These are phyloP conservation scores for Altica lythri DNA, from an alignment of 2,888 invertebrate genomes.

Conservation along the genomic window DNA sequence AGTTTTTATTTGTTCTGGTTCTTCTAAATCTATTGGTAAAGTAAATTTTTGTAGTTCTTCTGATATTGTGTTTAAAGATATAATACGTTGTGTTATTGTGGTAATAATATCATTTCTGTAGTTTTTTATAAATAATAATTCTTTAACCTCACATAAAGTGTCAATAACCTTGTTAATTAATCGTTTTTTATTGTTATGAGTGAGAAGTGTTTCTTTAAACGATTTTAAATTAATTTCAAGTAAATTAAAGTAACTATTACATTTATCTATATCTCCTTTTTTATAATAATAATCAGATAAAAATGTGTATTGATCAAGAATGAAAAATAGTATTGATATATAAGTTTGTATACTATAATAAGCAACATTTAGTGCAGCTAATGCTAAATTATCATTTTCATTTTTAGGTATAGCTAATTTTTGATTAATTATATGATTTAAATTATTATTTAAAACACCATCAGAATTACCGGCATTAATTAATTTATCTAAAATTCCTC, in stretches of 20 bases:
- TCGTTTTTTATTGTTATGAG: background rate
- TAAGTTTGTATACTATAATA: background rate
- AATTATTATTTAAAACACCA: slow-evolving; percentile 2
- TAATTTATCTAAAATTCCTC: background rate
- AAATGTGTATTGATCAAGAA: background rate
- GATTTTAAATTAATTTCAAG: background rate
- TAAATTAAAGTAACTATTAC: background rate
- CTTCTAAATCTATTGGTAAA: background rate
- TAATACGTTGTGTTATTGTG: background rate
- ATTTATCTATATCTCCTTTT: background rate
- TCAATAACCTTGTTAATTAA: background rate
- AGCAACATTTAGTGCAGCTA: background rate
- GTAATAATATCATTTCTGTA: background rate
- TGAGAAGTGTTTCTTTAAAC: background rate
- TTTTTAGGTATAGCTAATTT: background rate
- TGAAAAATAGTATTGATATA: background rate
- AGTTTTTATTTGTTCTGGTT: background rate
- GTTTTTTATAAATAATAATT: background rate
- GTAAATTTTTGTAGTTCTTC: background rate
- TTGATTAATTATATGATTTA: slow-evolving; percentile 10
- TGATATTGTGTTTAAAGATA: background rate
- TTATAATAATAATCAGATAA: background rate
- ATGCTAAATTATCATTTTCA: slow-evolving; percentile 5
- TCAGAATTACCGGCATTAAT: background rate
- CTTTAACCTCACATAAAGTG: background rate